A percentile compares a stretch with the other conserved stretches of the same genome.
Conservation (phyloP, 2,888 invertebrate genomes). For the Eupithecia abbreviata region DNA sequence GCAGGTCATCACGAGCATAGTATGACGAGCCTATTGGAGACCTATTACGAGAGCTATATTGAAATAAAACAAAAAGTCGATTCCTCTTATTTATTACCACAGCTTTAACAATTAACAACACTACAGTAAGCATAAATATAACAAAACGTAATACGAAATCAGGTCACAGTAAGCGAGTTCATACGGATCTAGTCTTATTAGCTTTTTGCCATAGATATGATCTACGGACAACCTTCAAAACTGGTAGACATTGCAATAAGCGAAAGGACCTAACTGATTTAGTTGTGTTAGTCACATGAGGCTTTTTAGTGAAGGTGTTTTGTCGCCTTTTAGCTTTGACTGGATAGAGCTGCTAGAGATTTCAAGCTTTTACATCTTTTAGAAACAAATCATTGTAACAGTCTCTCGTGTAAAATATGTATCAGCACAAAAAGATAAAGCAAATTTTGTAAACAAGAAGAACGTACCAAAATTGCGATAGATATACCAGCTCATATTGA, state of each 20-base stretch:
- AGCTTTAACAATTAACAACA: constrained; percentile 73
- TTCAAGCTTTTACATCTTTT: neutral
- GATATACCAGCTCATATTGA: constrained; percentile 24
- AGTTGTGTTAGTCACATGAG: neutral
- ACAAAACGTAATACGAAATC: constrained; percentile 58
- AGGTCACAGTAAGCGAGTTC: constrained; percentile 58
- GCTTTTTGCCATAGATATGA: constrained; percentile 32
- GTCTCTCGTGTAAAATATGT: neutral
- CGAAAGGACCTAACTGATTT: constrained; percentile 24
- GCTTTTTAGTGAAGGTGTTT: neutral
- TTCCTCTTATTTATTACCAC: constrained; percentile 82
- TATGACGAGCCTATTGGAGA: too few relatives aligned
- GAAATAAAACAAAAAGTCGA: constrained; percentile 52
- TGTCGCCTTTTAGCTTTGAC: neutral
- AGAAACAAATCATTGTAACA: neutral
- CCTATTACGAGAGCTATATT: neutral
- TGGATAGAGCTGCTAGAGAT: neutral
- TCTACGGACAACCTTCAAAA: constrained; percentile 30
- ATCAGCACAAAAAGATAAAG: neutral
- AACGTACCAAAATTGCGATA: constrained; percentile 10
- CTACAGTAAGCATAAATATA: constrained; percentile 57
- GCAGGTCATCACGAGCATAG: neutral
- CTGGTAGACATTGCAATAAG: constrained; percentile 28
- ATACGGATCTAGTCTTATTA: constrained; percentile 52
- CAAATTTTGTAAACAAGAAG: neutral